Percentiles rank a stretch among this genome's conserved stretches.
These are phyloP conservation scores for Neria commutata DNA, from an alignment of 2,888 invertebrate genomes.

Conservation along the genomic window DNA sequence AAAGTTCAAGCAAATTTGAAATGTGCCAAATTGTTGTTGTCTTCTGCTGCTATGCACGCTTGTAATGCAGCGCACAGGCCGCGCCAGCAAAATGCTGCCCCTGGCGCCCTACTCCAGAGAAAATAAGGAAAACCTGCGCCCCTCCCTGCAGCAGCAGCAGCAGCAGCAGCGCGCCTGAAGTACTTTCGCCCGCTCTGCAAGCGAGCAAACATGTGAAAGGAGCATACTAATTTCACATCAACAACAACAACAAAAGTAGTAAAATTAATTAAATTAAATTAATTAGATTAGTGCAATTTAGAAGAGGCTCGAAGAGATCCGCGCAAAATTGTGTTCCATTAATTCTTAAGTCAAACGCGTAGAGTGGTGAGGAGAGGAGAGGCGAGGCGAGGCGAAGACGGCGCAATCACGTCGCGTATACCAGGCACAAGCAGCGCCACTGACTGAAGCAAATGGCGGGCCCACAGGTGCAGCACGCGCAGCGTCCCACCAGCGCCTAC, in stretches of 20 bases:
- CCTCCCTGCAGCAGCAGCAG: background rate
- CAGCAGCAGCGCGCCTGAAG: background rate
- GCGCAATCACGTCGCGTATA: background rate
- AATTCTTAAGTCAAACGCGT: conserved; percentile 8
- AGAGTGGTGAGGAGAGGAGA: background rate
- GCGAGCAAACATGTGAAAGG: conserved; percentile 12
- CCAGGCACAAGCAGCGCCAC: background rate
- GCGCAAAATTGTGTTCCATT: conserved; percentile 32
- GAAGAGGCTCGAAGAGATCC: background rate
- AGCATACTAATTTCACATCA: background rate
- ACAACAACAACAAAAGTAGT: conserved; percentile 1
- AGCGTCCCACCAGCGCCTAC: conserved; percentile 60
- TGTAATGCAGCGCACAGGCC: too few relatives aligned
- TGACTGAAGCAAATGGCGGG: conserved; percentile 51
- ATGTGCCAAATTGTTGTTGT: background rate
- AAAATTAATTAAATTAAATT: conserved; percentile 8
- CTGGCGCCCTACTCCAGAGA: background rate
- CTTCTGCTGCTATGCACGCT: background rate
- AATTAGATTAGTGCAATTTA: conserved; percentile 6
- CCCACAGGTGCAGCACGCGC: conserved; percentile 60
- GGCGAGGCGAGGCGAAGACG: background rate
- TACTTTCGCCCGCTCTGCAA: too few relatives aligned
- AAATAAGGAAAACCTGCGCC: conserved; percentile 5
- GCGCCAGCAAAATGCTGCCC: background rate
- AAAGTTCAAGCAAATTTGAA: background rate